Evolutionary conservation across 2,113 vertebrate genomes (phyloP).

Genomic region (Hyaena hyaena): DNA sequence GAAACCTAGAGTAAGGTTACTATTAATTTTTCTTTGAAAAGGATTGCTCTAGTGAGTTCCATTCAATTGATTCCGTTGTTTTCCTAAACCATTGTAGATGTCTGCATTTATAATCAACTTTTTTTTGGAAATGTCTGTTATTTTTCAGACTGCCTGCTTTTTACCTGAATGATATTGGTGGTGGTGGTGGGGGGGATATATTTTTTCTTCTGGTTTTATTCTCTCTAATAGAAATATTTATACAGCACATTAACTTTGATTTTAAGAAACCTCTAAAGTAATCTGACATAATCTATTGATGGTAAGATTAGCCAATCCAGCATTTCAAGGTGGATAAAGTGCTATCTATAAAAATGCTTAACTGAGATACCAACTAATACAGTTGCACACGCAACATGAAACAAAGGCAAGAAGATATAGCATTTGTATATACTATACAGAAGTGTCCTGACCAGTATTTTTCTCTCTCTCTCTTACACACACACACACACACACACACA

Average conservation of each 20-base stretch:
- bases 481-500: neutral
- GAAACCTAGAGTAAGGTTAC: neutral
- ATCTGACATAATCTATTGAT: neutral
- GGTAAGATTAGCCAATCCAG: neutral
- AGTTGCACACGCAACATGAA: neutral
- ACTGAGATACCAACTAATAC: neutral
- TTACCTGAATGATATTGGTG: neutral
- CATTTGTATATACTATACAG: neutral
- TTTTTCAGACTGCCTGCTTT: neutral
- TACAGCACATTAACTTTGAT: neutral
- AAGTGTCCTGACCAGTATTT: neutral
- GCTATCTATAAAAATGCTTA: neutral
- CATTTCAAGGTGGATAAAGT: neutral
- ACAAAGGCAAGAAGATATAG: neutral
- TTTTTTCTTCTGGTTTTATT: conserved; percentile 25
- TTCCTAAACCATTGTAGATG: neutral
- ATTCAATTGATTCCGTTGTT: neutral
- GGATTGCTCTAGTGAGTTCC: neutral
- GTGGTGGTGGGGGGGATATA: neutral
- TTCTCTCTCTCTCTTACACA: neutral
- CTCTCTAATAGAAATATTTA: conserved; percentile 7
- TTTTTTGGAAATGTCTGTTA: neutral
- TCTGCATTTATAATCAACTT: neutral
- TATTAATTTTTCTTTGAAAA: neutral
- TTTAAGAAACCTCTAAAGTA: conserved; percentile 21